Evolutionary conservation across 1,140 invertebrate species (phyloP), one percentile per base, ranked within the genome.

Genomic region (Caenorhabditis tropicalis): DNA sequence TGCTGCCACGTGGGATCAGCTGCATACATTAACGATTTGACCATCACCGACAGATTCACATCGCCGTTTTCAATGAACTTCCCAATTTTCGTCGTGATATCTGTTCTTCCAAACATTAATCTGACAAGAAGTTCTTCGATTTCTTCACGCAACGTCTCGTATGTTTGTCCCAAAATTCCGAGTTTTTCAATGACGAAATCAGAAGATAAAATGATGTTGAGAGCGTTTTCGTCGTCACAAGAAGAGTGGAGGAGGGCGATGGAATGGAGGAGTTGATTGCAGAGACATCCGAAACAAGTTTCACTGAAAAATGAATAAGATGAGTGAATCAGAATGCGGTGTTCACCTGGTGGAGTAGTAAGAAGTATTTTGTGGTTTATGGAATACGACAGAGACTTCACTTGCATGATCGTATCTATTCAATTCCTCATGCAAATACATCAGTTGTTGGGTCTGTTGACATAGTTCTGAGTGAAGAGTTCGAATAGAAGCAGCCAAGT

Each of bases 271-370:
- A 85, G 31, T 36, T 39, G 49, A 36, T 82, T 56, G 16, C 56
- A 85, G 0, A 82, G 84, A 58, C 84, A 85, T 21, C 84, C 84
- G 24, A 85, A 82, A 33, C 84, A 85, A 12, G 31, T 19, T 21
- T 46, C 21, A 53, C 84, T 84, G n/a, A n/a, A n/a, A n/a, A n/a
- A n/a, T n/a, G n/a, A n/a, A n/a, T n/a, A n/a, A n/a, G n/a, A n/a
- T n/a, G n/a, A n/a, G n/a, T n/a, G n/a, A n/a, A n/a, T n/a, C n/a
- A n/a, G n/a, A n/a, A n/a, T n/a, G n/a, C n/a, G n/a, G n/a, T n/a
- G n/a, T n/a, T n/a, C n/a, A n/a, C n/a, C n/a, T n/a, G 10, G 82
- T 84, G n/a, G 60, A 74, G 48, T 84, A 84, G 39, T 74, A 84
- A 2, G 58, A 65, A 29, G 43, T 56, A n/a, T 48, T 79, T 15